Evolutionary conservation across 2,113 vertebrate genomes (phyloP), one percentile per base, ranked within the genome.

Genomic region (Oncorhynchus masou): DNA sequence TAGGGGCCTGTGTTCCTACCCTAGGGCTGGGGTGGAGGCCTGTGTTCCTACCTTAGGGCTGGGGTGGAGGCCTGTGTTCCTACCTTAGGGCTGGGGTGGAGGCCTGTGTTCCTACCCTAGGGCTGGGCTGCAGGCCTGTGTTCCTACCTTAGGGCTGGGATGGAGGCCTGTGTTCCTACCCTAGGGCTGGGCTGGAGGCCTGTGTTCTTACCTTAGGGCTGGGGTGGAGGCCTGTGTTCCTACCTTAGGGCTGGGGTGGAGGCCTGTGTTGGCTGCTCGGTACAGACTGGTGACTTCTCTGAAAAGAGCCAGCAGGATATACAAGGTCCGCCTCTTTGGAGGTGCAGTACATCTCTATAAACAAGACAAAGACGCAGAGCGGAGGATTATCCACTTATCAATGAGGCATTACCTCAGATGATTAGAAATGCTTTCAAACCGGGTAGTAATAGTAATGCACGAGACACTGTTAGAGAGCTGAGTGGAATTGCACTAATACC

Each of bases 241-340:
- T 88, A 97, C 96, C 93, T 94, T 78, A 54, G 85, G 82, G 19
- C 78, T 95, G 5, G 94, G 96, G 19, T 88, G 93, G 64, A 94
- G 84, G 74, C 0, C 75, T 0, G 6, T 8, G 39, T 90, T 86
- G 0, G 0, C 5, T 11, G 71, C 66, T 70, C 84, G 74, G 49
- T 96, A 95, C 4, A 94, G 82, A 49, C 81, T 68, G 19, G 96
- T 91, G 76, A 99, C 90, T 86, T 99, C 97, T 84, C 93, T 92
- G 87, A 94, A 97, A 67, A 99, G 79, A 0, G 95, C 95, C 77
- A 99, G 75, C 20, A 97, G 89, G 60, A 98, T 84, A 82, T 92
- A 88, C 31, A 88, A 90, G 0, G 82, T 81, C 73, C 73, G 15
- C 68, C 6, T 16, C 24, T 34, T 49, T 0, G 1, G 24, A 16